Evolutionary conservation across 2,113 vertebrate genomes (phyloP).

Genomic region (Lophotis ruficrista): DNA sequence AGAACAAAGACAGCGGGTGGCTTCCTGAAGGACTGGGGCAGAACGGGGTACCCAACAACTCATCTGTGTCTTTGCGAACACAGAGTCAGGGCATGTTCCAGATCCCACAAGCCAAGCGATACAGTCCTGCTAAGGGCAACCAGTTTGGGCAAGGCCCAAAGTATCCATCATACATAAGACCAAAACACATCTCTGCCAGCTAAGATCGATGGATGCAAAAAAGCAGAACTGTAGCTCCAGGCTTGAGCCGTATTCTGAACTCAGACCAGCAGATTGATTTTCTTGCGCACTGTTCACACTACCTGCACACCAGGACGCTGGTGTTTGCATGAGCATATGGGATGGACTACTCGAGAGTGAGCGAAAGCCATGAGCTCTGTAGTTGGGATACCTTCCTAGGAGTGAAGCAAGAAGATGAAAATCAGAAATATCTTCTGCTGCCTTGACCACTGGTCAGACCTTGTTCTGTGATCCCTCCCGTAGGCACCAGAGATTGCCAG

Average conservation of each 20-base stretch:
- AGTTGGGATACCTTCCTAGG: not conserved
- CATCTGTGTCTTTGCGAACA: not conserved
- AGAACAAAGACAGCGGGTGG: no score
- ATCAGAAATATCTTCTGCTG: not conserved
- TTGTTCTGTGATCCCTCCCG: not conserved
- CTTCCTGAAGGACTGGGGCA: not conserved
- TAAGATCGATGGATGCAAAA: not conserved
- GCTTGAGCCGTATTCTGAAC: not conserved
- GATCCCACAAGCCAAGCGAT: not conserved
- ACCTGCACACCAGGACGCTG: no score
- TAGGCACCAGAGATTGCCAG: not conserved
- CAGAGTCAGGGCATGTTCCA: not conserved
- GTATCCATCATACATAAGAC: not conserved
- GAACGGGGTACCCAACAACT: not conserved
- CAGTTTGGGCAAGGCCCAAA: not conserved
- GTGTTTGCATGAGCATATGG: accelerated
- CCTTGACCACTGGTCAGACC: not conserved
- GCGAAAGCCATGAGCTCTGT: accelerated
- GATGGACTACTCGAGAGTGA: not conserved
- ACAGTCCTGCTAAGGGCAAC: not conserved
- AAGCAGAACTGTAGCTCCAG: not conserved
- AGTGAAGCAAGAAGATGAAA: not conserved
- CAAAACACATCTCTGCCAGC: not conserved
- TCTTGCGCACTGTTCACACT: not conserved
- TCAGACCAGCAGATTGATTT: not conserved